These are phyloP conservation scores for Drosophila acutilabella DNA, from an alignment of 2,888 invertebrate species.

Conservation along the genomic window DNA sequence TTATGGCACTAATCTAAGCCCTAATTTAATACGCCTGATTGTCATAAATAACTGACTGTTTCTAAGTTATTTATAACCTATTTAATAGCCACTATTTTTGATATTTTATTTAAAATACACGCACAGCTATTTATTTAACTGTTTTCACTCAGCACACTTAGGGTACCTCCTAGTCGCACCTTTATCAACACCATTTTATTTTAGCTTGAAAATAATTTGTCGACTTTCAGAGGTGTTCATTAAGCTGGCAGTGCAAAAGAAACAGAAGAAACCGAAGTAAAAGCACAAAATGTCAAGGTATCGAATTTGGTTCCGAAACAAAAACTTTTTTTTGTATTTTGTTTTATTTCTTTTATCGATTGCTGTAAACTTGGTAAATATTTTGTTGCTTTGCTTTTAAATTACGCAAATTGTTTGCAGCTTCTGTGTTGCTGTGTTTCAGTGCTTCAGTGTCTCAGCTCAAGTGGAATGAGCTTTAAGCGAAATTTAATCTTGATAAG, in stretches of 20 bases:
- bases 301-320: conserved; percentile 5
- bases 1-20: too few relatives aligned
- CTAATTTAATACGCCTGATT: too few relatives aligned
- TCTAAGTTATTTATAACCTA: too few relatives aligned
- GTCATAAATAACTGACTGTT: too few relatives aligned
- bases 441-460: not conserved
- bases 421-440: not conserved
- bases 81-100: too few relatives aligned
- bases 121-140: too few relatives aligned
- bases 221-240: conserved; percentile 28
- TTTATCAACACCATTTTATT: conserved; percentile 25
- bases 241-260: conserved; percentile 29
- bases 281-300: conserved; percentile 30
- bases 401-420: conserved; percentile 3
- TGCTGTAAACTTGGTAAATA: conserved; percentile 13
- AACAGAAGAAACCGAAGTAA: conserved; percentile 7
- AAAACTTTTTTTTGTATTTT: conserved; percentile 35
- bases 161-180: conserved; percentile 5
- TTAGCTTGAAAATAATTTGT: conserved; percentile 52
- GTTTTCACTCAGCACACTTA: not conserved
- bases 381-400: conserved; percentile 5
- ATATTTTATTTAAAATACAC: too few relatives aligned
- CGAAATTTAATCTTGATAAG: not conserved
- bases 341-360: conserved; percentile 15
- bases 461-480: not conserved